Base-by-base conservation (phyloP, 2,888 invertebrate genomes). In the Alcis repandata region DNA sequence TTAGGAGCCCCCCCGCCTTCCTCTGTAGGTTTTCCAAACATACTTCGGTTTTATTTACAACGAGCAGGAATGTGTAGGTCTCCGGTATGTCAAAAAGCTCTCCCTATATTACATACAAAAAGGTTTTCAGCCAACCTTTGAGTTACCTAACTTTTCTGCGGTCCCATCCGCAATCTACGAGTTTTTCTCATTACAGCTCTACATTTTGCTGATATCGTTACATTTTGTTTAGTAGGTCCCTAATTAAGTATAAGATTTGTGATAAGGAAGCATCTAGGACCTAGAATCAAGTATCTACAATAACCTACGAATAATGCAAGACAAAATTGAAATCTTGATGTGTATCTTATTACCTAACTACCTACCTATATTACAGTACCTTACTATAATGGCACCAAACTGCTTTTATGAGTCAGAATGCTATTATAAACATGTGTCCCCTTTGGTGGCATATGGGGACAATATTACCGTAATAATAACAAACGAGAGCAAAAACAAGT, bases 401-500 rank as follows among this genome's bases (percentile, higher is more conserved):
- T 20, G 7, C 20, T 19, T 7, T 13, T 9, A 49, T 10, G 1
- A 53, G 53, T 51, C 57, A 45, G 53, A 56, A 61, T 58, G 56
- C 69, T 56, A 65, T 70, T 70, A 72, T 49, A 64, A 62, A 63
- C 66, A 68, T 49, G 56, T 56, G 60, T 51, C 45, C 20, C 57
- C 32, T 62, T 61, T 51, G 56, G 58, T 20, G 38, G 56, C 63
- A 61, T 49, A 63, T 59, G 51, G 40, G 51, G 46, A 32, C 68
- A 45, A 46, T 65, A 53, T n/a, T 41, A 54, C 59, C 58, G 61
- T 46, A 65, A 66, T 69, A 69, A 68, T 59, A 63, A 56, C 64
- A 61, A 61, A 65, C 54, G 62, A 57, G 45, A 53, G 61, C 60
- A 65, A 62, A 67, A 64, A 65, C 60, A 69, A 57, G 13, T 63